Percentiles rank a stretch among this genome's conserved stretches.
These are phyloP conservation scores for Macrotis lagotis DNA, from an alignment of 2,113 vertebrate species.

Conservation along the genomic window DNA sequence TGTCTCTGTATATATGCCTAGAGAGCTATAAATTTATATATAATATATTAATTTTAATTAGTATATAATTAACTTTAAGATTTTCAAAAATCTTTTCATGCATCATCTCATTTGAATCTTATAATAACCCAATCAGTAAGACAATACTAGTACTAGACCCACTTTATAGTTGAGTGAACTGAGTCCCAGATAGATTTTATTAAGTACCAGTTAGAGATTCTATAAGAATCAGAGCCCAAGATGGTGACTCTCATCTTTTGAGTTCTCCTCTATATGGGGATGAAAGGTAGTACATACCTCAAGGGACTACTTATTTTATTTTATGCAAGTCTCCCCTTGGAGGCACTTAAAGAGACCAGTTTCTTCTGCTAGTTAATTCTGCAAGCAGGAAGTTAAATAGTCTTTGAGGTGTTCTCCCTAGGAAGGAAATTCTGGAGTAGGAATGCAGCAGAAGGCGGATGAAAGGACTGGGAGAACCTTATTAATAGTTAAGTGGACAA, in stretches of 20 bases:
- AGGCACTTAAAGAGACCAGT: neutral
- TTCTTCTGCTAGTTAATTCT: neutral
- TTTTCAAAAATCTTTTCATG: neutral
- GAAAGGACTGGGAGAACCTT: conserved; percentile 51
- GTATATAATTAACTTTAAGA: neutral
- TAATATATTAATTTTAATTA: no score
- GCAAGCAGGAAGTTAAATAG: neutral
- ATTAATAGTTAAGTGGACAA: conserved; percentile 75
- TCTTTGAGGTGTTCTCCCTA: neutral
- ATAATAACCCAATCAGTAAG: neutral
- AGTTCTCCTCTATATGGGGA: neutral
- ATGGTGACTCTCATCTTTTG: neutral
- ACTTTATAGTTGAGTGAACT: neutral
- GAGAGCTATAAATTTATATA: neutral
- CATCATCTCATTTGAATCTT: neutral
- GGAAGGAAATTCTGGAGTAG: neutral
- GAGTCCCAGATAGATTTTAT: neutral
- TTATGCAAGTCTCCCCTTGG: neutral
- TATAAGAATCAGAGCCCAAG: neutral
- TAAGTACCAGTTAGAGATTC: neutral
- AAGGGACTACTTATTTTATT: neutral
- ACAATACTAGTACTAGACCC: neutral
- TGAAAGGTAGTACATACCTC: neutral
- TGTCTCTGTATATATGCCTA: no score
- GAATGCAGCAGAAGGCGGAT: neutral